Evolutionary conservation across 2,797 vertebrate species (phyloP).

Genomic region (Pantherophis alleghaniensis): DNA sequence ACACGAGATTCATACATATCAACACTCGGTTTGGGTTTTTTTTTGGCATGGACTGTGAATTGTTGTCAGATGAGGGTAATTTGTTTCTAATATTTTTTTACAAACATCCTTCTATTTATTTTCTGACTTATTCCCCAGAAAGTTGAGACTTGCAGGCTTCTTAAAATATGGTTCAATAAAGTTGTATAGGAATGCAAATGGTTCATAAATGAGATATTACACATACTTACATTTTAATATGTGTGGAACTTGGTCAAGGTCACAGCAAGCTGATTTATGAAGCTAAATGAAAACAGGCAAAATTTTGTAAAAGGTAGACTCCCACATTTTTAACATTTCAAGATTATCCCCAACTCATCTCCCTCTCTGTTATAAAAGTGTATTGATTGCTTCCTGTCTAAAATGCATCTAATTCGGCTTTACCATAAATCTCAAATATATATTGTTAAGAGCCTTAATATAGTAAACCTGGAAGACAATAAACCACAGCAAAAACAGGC

Average conservation of each 20-base stretch:
- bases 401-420: background rate
- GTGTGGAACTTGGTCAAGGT: background rate
- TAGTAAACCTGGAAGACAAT: background rate
- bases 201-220: background rate
- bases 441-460: background rate
- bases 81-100: background rate
- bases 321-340: background rate
- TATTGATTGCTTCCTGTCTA: background rate
- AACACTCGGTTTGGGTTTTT: rapidly evolving
- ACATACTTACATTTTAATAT: background rate
- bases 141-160: background rate
- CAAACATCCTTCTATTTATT: background rate
- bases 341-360: background rate
- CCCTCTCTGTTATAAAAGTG: background rate
- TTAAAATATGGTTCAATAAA: background rate
- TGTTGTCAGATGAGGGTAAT: background rate
- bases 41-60: background rate
- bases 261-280: background rate
- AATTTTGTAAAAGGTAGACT: background rate
- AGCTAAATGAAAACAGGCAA: background rate
- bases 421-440: background rate
- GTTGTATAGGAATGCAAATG: background rate
- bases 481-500: background rate
- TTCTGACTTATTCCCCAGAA: background rate
- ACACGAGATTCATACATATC: background rate